Percentiles rank a stretch among this genome's conserved stretches.
These are phyloP conservation scores for Syritta pipiens DNA, from an alignment of 2,888 invertebrate genomes.

Conservation along the genomic window DNA sequence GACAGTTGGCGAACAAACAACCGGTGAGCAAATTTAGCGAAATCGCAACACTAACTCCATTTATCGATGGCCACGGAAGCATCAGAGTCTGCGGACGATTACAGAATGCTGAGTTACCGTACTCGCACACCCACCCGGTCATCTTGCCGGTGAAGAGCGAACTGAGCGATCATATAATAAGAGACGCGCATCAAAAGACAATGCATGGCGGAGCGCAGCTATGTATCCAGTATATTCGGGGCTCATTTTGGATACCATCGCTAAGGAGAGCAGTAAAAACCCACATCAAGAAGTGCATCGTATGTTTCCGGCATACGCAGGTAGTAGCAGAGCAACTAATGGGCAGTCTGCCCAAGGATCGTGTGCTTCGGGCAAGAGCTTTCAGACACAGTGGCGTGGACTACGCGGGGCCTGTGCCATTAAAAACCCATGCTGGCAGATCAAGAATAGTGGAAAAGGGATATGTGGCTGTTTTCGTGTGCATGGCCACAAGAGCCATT, in stretches of 20 bases:
- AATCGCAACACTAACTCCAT: too few species aligned
- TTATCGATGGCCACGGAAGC: too few species aligned
- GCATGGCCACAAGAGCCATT: neutral
- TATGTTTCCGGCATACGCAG: constrained; percentile 3
- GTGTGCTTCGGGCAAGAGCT: neutral
- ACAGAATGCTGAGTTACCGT: too few species aligned
- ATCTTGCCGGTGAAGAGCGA: too few species aligned
- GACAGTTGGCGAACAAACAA: too few species aligned
- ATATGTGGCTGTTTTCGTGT: neutral
- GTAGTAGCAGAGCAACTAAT: constrained; percentile 5
- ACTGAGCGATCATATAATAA: too few species aligned
- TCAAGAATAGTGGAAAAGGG: neutral
- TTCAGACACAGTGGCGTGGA: neutral
- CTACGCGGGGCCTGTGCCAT: neutral
- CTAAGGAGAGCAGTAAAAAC: neutral
- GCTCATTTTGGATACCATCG: neutral
- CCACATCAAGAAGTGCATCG: neutral
- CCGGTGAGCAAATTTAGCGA: too few species aligned
- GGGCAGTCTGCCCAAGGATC: constrained; percentile 1
- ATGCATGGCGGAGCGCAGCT: too few species aligned
- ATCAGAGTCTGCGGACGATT: too few species aligned
- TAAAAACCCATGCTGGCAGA: too few species aligned
- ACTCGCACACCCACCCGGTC: too few species aligned
- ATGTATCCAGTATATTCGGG: constrained; percentile 6
- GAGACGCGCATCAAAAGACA: too few species aligned